Evolutionary conservation across 2,113 vertebrate species (phyloP), one percentile per base, ranked within the genome.

Genomic region (Bubo blakistoni): DNA sequence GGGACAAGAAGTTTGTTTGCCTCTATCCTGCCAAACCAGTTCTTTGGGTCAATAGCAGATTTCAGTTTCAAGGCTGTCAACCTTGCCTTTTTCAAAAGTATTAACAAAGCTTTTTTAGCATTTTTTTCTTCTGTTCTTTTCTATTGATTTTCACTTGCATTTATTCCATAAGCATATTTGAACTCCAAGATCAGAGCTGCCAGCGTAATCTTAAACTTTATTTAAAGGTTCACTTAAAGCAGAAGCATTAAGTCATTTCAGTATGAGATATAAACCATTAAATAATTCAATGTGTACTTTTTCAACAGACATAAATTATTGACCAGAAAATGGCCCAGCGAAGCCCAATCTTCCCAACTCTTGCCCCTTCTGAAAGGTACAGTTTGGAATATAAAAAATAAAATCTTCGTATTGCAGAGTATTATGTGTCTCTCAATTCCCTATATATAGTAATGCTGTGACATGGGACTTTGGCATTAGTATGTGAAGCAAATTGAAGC

Each of bases 281-380:
- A 97, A 90, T 97, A 97, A 97, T 93, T 86, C 84, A 94, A 61
- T 94, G 71, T 95, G 87, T 97, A 81, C 94, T 98, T 97, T 97
- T 95, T 94, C 94, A 96, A 98, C 98, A 98, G 98, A 98, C 90
- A 80, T 97, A 97, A 96, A 93, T 95, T 97, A 97, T 88, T 97
- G 97, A 97, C 96, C 96, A 96, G 97, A 98, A 97, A 95, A 98
- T 98, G 98, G 98, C 98, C 92, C 98, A 96, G 88, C 94, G 96
- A 96, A 98, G 95, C 91, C 94, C 95, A 30, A 94, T 96, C 95
- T 97, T 98, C 97, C 98, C 98, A 95, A 98, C 97, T 87, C 97
- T 98, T 94, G 97, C 97, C 94, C 97, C 96, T 79, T 94, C 98
- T 80, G 98, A 98, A 98, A 98, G 98, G 98, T 98, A 98, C 93